Conservation (phyloP, 1,140 invertebrate species). For the Platyura marginata region DNA sequence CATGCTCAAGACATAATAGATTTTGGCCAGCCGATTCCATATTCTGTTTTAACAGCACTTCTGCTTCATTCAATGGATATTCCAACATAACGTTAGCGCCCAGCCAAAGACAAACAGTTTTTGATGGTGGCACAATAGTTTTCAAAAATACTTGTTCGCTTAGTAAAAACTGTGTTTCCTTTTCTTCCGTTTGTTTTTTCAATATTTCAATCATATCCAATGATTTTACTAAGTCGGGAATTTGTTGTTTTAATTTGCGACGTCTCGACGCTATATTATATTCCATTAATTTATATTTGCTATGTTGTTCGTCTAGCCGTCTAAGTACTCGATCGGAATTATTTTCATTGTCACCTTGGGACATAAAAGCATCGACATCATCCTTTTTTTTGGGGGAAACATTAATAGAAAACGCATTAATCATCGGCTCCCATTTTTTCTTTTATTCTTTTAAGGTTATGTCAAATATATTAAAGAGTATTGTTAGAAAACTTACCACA, state of each 20-base stretch:
- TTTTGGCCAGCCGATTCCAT: constrained; percentile 72
- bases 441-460: neutral
- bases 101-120: constrained; percentile 93
- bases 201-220: constrained; percentile 84
- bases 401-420: too few relatives aligned
- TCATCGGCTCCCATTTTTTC: too few relatives aligned
- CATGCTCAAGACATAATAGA: constrained; percentile 68
- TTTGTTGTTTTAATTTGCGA: constrained; percentile 68
- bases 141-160: constrained; percentile 93
- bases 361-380: constrained; percentile 90
- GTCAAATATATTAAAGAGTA: too few relatives aligned
- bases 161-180: constrained; percentile 82
- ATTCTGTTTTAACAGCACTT: constrained; percentile 72
- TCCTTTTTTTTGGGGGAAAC: constrained; percentile 42
- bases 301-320: constrained; percentile 75
- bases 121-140: constrained; percentile 70
- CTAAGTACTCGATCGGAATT: constrained; percentile 68
- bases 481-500: constrained; percentile 37
- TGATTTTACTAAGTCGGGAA: constrained; percentile 83
- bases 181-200: constrained; percentile 57
- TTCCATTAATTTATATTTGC: constrained; percentile 96
- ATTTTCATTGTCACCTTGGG: constrained; percentile 54
- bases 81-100: constrained; percentile 98
- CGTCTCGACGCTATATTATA: constrained; percentile 69
- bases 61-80: constrained; percentile 84